These are phyloP conservation scores for Cosmorhoe ocellata DNA, from an alignment of 2,888 invertebrate genomes.

Conservation along the genomic window DNA sequence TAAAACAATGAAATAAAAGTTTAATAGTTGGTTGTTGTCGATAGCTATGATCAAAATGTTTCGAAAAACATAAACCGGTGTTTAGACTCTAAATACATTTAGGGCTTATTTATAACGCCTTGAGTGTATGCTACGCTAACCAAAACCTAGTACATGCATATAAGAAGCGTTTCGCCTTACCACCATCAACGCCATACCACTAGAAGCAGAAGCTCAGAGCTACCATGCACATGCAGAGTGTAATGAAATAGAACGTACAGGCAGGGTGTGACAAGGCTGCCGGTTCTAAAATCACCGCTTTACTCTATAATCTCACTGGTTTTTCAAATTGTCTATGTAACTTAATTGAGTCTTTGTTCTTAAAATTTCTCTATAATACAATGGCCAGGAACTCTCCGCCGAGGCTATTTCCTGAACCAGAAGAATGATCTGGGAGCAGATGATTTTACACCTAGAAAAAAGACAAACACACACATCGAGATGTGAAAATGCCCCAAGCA, in stretches of 20 bases:
- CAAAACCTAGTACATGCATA: slow-evolving; percentile 23
- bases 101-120: not conserved
- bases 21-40: too few relatives aligned
- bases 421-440: slow-evolving; percentile 81
- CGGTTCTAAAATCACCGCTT: slow-evolving; percentile 80
- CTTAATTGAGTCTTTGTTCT: slow-evolving; percentile 81
- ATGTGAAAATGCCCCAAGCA: slow-evolving; percentile 63
- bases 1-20: too few relatives aligned
- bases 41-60: too few relatives aligned
- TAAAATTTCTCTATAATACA: slow-evolving; percentile 74
- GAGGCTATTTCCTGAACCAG: slow-evolving; percentile 81
- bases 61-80: too few relatives aligned
- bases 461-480: slow-evolving; percentile 74
- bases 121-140: slow-evolving; percentile 3
- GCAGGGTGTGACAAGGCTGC: slow-evolving; percentile 70
- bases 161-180: slow-evolving; percentile 15
- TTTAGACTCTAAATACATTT: too few relatives aligned
- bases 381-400: slow-evolving; percentile 67
- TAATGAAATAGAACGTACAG: slow-evolving; percentile 72
- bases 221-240: slow-evolving; percentile 49
- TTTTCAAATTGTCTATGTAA: slow-evolving; percentile 70
- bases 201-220: slow-evolving; percentile 30
- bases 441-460: slow-evolving; percentile 82
- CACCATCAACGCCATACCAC: slow-evolving; percentile 15
- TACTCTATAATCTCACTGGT: slow-evolving; percentile 80